Conservation (phyloP, 2,888 invertebrate genomes). For the Catocala fraxini region DNA sequence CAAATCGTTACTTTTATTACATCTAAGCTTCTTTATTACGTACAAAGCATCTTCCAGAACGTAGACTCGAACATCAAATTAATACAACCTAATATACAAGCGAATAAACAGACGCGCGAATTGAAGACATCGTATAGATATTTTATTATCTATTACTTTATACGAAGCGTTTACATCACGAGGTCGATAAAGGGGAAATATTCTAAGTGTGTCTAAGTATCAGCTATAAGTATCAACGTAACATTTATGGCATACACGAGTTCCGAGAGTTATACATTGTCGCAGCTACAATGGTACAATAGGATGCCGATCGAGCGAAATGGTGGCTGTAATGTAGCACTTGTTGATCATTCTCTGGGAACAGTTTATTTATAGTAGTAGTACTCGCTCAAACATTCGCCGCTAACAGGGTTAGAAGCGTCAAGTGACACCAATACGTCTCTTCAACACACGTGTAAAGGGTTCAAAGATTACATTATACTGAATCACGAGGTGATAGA, state of each 20-base stretch:
- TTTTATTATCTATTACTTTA: conserved; percentile 3
- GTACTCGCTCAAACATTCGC: conserved; percentile 3
- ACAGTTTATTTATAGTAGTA: conserved; percentile 20
- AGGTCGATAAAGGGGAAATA: conserved; percentile 5
- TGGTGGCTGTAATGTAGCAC: conserved; percentile 42
- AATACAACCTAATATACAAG: neutral
- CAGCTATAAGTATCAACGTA: conserved; percentile 25
- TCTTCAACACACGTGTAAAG: conserved; percentile 3
- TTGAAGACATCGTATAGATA: neutral
- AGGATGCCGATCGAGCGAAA: conserved; percentile 35
- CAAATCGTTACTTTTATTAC: too few species aligned
- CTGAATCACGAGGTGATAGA: conserved; percentile 2
- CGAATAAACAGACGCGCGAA: neutral
- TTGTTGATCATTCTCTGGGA: conserved; percentile 46
- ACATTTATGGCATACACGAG: conserved; percentile 31
- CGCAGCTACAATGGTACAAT: conserved; percentile 32
- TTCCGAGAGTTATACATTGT: conserved; percentile 29
- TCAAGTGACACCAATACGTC: conserved; percentile 4
- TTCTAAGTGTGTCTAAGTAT: conserved; percentile 16
- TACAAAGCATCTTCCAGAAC: too few species aligned
- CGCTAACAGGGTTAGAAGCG: conserved; percentile 5
- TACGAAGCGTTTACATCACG: conserved; percentile 8
- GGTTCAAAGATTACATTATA: conserved; percentile 8
- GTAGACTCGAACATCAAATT: neutral
- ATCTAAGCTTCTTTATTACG: too few species aligned